Percentiles rank a stretch among this genome's conserved stretches.
These are phyloP conservation scores for Steinernema hermaphroditum DNA, from an alignment of 2,888 invertebrate species.

Conservation along the genomic window DNA sequence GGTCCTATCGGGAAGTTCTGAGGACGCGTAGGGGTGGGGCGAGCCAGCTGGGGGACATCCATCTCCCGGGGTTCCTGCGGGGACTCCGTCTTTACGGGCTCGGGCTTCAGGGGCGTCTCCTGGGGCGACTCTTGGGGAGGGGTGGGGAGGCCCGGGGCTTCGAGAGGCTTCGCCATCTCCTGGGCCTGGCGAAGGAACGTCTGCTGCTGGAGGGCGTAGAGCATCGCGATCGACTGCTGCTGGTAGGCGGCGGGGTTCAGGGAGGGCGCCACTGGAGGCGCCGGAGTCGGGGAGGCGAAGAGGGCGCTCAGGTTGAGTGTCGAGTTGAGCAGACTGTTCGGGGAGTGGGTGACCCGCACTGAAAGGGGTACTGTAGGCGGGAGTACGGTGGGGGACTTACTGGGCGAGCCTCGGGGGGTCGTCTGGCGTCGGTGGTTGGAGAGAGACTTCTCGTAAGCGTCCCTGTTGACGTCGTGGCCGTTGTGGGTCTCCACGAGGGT, in stretches of 20 bases:
- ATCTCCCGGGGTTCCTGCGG: neutral
- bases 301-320: neutral
- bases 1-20: neutral
- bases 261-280: neutral
- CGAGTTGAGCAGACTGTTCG: neutral
- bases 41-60: neutral
- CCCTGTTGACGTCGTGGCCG: slow-evolving; percentile 39
- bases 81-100: neutral
- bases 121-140: neutral
- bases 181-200: neutral
- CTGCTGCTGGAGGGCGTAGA: neutral
- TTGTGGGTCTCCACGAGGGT: slow-evolving; percentile 42
- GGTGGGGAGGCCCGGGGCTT: neutral
- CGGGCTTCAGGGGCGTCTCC: neutral
- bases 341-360: neutral
- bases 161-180: neutral
- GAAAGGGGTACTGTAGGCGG: neutral
- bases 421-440: neutral
- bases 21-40: neutral
- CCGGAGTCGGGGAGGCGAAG: neutral
- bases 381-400: neutral
- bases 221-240: neutral
- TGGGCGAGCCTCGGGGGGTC: neutral
- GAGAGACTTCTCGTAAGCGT: neutral
- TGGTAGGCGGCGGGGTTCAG: neutral